A percentile compares a stretch with the other conserved stretches of the same genome.
phyloP scores from a whole-genome alignment of 92 coral and sea anemone species.

The Blastomussa wellsi region DNA sequence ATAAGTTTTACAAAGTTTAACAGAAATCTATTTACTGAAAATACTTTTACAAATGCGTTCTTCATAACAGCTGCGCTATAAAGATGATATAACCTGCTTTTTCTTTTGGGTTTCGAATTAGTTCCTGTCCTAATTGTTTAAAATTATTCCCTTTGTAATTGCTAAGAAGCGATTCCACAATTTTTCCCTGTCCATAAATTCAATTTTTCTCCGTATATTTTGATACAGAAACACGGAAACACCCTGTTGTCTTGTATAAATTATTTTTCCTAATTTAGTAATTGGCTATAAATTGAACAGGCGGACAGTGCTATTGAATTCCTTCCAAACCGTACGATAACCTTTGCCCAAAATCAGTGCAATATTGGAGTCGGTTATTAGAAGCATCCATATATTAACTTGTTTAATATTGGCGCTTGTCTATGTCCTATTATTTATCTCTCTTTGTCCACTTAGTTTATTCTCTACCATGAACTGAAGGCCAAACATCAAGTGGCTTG shows the following conservation, averaged over 20 bases:
- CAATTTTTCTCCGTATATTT: neutral
- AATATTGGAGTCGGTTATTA: constrained; percentile 29
- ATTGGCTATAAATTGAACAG: neutral
- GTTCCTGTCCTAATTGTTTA: constrained; percentile 7
- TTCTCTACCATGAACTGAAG: constrained; percentile 37
- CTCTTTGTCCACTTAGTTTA: constrained; percentile 54
- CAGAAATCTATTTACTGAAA: neutral
- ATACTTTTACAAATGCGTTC: neutral
- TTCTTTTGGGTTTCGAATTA: neutral
- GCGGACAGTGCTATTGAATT: neutral
- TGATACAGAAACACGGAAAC: neutral
- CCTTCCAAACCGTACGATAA: constrained; percentile 24
- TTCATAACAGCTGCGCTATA: neutral
- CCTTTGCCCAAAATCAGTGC: constrained; percentile 32
- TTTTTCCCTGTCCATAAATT: neutral
- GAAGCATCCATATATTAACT: constrained; percentile 41
- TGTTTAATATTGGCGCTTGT: constrained; percentile 23
- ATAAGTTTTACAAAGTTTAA: neutral
- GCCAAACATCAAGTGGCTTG: constrained; percentile 38
- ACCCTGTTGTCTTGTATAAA: neutral
- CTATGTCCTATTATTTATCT: constrained; percentile 30
- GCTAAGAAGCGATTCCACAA: neutral
- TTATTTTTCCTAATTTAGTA: neutral
- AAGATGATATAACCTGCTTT: neutral
- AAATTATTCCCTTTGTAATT: constrained; percentile 14